Base-by-base conservation (phyloP, 2,888 invertebrate species). In the Trimorus sp. region DNA sequence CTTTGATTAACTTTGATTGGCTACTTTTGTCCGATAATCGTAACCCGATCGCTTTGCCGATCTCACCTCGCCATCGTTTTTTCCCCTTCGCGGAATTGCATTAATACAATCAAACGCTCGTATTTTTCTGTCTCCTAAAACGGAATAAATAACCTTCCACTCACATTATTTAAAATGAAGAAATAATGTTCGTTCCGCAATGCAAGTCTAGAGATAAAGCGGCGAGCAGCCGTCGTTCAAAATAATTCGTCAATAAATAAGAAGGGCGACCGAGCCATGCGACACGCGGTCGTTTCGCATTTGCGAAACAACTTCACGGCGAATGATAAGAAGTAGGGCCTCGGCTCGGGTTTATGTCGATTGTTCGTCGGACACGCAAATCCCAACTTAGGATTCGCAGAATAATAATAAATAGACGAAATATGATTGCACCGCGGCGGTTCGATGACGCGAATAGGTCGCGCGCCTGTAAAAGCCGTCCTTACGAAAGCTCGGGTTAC, bases 371-470 rank as follows among this genome's bases (percentile, higher is more conserved):
- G 66, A 75, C 74, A 75, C 74, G 74, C 74, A 59, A 75, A 75
- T 75, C 51, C n/a, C 42, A 66, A 54, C 71, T 71, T 62, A 75
- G 66, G 37, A 59, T 75, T 65, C 66, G 65, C 36, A 59, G 59
- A 75, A 75, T 75, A 37, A 62, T 75, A 75, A 75, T 75, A 75
- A 75, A 75, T 75, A 65, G 65, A 56, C 74, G 74, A 74, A 74
- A 65, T 65, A 65, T 66, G 66, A 66, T 66, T 66, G 48, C 66
- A 54, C 40, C 8, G 51, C 15, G 15, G 51, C n/a, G 2, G 51
- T 51, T 51, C 51, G 51, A 51, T 51, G 15, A 51, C 51, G 15
- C 51, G 15, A n/a, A 45, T n/a, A 45, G 45, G n/a, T 12, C 9
- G n/a, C n/a, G 45, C n/a, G n/a, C 9, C 6, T 45, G 9, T 45